These are phyloP conservation scores for Paradoxurus hermaphroditus DNA, from an alignment of 2,113 vertebrate species.

Conservation along the genomic window DNA sequence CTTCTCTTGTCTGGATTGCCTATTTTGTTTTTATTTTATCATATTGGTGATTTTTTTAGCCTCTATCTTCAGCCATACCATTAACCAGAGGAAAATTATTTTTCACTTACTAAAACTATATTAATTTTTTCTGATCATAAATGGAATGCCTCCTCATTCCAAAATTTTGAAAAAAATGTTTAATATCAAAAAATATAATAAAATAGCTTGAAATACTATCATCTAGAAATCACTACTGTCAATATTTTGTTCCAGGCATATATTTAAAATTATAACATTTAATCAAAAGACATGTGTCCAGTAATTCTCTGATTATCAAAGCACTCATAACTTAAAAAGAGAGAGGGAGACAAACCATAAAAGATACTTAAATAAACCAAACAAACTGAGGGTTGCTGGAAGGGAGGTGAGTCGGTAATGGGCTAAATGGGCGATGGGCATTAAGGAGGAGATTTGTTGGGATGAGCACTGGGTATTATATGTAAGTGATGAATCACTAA, in stretches of 20 bases:
- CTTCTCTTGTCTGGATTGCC: neutral
- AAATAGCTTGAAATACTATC: neutral
- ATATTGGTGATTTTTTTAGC: neutral
- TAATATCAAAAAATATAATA: neutral
- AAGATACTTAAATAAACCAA: too few relatives aligned
- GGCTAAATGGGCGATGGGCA: too few relatives aligned
- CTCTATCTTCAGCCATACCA: neutral
- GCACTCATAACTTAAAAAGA: neutral
- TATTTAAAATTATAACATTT: neutral
- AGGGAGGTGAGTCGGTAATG: too few relatives aligned
- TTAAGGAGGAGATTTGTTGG: too few relatives aligned
- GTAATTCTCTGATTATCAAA: neutral
- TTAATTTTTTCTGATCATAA: neutral
- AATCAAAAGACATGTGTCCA: neutral
- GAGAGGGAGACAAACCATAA: too few relatives aligned
- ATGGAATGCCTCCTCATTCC: neutral
- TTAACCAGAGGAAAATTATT: neutral
- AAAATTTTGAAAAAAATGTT: neutral
- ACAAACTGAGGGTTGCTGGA: too few relatives aligned
- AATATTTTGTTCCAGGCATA: neutral
- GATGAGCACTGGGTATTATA: too few relatives aligned
- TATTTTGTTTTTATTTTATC: constrained; percentile 26
- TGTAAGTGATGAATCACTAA: too few relatives aligned
- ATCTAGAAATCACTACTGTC: constrained; percentile 1
- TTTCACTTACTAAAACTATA: constrained; percentile 38